These are phyloP conservation scores for Xiphorhynchus erythropygius DNA, from an alignment of 2,797 vertebrate genomes.

Conservation along the genomic window DNA sequence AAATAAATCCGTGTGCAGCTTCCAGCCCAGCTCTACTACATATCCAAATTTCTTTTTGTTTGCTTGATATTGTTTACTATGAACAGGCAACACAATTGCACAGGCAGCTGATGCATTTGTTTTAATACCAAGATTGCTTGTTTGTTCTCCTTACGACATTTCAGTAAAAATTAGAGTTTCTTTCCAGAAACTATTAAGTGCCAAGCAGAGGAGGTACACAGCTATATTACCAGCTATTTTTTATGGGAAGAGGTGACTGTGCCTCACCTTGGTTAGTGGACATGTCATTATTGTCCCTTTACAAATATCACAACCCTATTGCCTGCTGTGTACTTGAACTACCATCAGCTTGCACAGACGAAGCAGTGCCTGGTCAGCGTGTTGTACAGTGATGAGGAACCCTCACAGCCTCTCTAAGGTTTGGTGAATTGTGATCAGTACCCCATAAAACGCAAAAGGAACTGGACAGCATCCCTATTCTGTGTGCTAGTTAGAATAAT, in stretches of 20 bases:
- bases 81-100: background rate
- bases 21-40: background rate
- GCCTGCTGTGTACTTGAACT: background rate
- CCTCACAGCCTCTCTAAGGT: background rate
- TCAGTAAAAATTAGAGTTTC: background rate
- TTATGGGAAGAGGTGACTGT: background rate
- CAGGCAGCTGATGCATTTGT: background rate
- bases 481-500: background rate
- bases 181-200: background rate
- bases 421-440: background rate
- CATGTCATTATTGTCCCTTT: background rate
- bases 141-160: background rate
- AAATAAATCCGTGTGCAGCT: background rate
- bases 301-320: background rate
- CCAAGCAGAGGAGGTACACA: background rate
- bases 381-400: background rate
- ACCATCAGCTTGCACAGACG: fast-evolving
- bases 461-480: background rate
- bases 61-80: background rate
- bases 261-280: background rate
- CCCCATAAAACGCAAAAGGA: background rate
- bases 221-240: background rate
- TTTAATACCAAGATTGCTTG: background rate
- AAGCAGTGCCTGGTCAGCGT: background rate
- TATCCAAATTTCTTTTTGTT: background rate